A percentile compares a stretch with the other conserved stretches of the same genome.
Evolutionary conservation across 2,113 vertebrate species (phyloP).

Genomic region (Clarias batrachus): DNA sequence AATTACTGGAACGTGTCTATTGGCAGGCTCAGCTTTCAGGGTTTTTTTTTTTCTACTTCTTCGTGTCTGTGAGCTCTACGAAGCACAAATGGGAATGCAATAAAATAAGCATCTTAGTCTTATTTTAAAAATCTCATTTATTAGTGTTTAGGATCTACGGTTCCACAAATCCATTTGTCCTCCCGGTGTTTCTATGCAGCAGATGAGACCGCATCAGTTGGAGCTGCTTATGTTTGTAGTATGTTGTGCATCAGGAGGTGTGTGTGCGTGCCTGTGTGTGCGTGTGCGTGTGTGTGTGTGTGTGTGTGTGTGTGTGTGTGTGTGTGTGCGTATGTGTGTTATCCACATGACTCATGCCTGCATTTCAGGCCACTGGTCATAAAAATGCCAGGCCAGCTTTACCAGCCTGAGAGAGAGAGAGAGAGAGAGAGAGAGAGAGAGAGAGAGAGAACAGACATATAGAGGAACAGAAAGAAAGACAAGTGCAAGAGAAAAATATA

Average conservation of each 20-base stretch:
- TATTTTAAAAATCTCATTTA: background rate
- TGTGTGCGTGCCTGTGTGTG: background rate
- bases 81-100: background rate
- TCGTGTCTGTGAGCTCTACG: background rate
- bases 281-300: too few species aligned
- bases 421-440: background rate
- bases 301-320: background rate
- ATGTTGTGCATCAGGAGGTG: background rate
- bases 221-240: constrained; percentile 12
- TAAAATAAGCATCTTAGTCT: constrained; percentile 2
- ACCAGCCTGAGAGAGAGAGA: background rate
- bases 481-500: background rate
- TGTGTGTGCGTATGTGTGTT: constrained; percentile 35
- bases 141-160: background rate
- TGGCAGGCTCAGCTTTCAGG: background rate
- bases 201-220: constrained; percentile 10
- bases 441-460: background rate
- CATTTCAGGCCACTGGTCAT: constrained; percentile 61
- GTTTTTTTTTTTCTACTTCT: background rate
- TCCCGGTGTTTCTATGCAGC: constrained; percentile 20
- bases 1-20: background rate
- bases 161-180: constrained; percentile 11
- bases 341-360: constrained; percentile 62
- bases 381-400: constrained; percentile 61
- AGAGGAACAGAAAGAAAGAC: background rate